Conservation (phyloP, 2,113 vertebrate species). For the Okapia johnstoni region DNA sequence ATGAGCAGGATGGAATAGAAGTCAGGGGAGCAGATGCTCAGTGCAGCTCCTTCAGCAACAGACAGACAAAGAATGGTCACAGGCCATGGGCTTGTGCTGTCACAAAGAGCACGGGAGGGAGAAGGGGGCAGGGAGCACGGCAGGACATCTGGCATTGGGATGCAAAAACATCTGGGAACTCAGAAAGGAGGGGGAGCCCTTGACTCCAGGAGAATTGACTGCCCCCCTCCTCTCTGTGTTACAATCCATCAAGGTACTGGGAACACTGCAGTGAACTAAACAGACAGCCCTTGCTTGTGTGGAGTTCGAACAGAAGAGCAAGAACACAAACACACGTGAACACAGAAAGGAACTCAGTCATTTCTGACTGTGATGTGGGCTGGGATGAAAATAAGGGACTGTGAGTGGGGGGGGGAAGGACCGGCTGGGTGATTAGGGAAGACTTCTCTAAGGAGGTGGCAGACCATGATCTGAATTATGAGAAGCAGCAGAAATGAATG, state of each 20-base stretch:
- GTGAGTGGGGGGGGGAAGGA: neutral
- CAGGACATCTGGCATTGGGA: neutral
- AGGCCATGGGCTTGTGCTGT: neutral
- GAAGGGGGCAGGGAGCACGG: neutral
- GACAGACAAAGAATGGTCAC: neutral
- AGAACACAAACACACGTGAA: neutral
- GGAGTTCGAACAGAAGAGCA: neutral
- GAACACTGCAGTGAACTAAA: neutral
- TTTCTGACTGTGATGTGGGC: neutral
- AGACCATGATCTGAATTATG: neutral
- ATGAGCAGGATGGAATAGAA: neutral
- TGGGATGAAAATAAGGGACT: neutral
- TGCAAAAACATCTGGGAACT: neutral
- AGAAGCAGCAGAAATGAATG: neutral
- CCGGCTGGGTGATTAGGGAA: accelerated
- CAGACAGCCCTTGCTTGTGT: neutral
- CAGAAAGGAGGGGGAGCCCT: neutral
- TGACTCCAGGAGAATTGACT: neutral
- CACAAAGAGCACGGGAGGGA: neutral
- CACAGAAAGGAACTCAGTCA: neutral
- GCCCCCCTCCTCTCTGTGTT: neutral
- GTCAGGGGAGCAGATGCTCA: neutral
- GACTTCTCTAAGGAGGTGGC: neutral
- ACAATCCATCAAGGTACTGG: neutral
- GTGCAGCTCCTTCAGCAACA: neutral